Evolutionary conservation across 2,888 invertebrate species (phyloP).

Genomic region (Steinernema hermaphroditum): DNA sequence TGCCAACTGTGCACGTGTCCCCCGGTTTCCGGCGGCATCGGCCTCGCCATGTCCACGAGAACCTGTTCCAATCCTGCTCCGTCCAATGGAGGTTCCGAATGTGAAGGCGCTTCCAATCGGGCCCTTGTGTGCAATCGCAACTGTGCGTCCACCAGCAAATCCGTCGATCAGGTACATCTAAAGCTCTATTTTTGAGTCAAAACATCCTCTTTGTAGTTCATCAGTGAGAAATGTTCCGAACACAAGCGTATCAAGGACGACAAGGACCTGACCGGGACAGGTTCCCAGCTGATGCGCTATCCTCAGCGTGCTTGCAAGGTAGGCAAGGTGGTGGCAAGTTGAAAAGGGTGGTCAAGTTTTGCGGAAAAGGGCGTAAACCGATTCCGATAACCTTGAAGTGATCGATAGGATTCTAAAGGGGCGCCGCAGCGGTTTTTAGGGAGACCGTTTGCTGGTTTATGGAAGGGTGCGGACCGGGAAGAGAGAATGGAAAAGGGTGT

Average conservation of each 20-base stretch:
- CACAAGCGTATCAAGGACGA: constrained; percentile 61
- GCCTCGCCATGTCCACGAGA: constrained; percentile 42
- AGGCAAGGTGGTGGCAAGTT: constrained; percentile 21
- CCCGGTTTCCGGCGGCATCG: constrained; percentile 49
- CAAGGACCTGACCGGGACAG: constrained; percentile 63
- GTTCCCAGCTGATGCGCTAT: constrained; percentile 62
- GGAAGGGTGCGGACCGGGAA: too few relatives aligned
- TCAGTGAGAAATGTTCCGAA: constrained; percentile 59
- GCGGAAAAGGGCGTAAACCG: constrained; percentile 20
- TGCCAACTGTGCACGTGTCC: constrained; percentile 63
- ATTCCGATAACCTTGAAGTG: constrained; percentile 7
- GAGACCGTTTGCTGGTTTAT: too few relatives aligned
- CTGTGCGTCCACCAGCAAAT: constrained; percentile 47
- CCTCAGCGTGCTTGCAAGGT: constrained; percentile 66
- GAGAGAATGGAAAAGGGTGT: too few relatives aligned
- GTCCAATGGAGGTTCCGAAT: constrained; percentile 63
- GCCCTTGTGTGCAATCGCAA: constrained; percentile 59
- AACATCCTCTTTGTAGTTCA: constrained; percentile 51
- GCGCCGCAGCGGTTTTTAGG: constrained; percentile 1
- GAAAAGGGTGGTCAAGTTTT: background rate
- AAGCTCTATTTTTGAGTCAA: background rate
- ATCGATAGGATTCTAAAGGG: constrained; percentile 1
- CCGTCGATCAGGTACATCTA: constrained; percentile 58
- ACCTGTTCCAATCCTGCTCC: constrained; percentile 64
- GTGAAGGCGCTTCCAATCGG: constrained; percentile 54